These are phyloP conservation scores for Acrocera orbiculus DNA, from an alignment of 2,888 invertebrate species.

Conservation along the genomic window DNA sequence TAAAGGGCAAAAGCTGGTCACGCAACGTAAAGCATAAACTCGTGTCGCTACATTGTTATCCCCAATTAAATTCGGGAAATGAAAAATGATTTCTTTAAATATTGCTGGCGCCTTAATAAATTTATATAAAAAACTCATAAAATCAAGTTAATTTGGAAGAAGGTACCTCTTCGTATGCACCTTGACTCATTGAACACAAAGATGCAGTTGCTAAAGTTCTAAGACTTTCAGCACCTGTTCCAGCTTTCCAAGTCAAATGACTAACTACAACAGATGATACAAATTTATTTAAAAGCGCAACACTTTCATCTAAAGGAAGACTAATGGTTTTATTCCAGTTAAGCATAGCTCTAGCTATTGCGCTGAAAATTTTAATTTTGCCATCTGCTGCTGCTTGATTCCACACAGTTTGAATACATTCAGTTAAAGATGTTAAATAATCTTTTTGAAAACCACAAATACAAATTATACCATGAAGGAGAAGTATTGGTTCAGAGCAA, in stretches of 20 bases:
- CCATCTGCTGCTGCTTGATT: constrained; percentile 21
- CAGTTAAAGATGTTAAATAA: constrained; percentile 19
- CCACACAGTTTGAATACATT: constrained; percentile 21
- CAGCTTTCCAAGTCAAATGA: constrained; percentile 25
- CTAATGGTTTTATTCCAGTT: constrained; percentile 18
- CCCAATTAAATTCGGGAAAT: constrained; percentile 23
- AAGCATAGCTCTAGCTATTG: constrained; percentile 23
- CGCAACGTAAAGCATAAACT: constrained; percentile 24
- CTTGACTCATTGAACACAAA: constrained; percentile 24
- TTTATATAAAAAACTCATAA: background rate
- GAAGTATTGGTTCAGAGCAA: constrained; percentile 22
- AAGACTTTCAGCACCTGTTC: constrained; percentile 25
- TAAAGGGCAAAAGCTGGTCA: constrained; percentile 21
- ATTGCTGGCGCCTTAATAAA: constrained; percentile 14
- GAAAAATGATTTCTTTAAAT: constrained; percentile 18
- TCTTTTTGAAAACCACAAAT: constrained; percentile 19
- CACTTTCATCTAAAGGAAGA: constrained; percentile 14
- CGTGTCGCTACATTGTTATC: constrained; percentile 25
- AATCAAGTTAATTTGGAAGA: background rate
- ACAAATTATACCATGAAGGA: constrained; percentile 24
- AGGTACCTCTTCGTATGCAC: constrained; percentile 17
- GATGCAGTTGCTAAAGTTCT: constrained; percentile 28
- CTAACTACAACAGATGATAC: constrained; percentile 20
- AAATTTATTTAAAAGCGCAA: constrained; percentile 17
- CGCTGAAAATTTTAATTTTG: constrained; percentile 25